These are phyloP conservation scores for Nymphalis io DNA, from an alignment of 1,140 invertebrate genomes.

Conservation along the genomic window DNA sequence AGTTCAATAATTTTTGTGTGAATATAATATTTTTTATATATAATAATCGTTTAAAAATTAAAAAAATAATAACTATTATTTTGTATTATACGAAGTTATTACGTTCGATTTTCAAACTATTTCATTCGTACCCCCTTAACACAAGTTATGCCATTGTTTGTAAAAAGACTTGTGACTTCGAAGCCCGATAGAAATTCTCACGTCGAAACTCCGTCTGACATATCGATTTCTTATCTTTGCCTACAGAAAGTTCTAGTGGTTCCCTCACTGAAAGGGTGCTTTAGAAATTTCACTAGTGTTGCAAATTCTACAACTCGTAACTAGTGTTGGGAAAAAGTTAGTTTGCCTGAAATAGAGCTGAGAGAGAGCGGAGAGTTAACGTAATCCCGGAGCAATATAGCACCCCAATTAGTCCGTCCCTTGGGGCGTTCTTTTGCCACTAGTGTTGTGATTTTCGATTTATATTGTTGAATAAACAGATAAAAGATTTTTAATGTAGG, in stretches of 20 bases:
- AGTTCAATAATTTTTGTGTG: no score
- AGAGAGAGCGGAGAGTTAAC: conserved; percentile 12
- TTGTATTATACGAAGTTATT: not conserved
- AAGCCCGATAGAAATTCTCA: conserved; percentile 22
- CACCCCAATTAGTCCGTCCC: conserved; percentile 26
- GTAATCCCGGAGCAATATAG: conserved; percentile 27
- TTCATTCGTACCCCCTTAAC: not conserved
- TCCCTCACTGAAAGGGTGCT: conserved; percentile 11
- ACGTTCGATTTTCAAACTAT: not conserved
- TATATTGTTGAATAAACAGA: not conserved
- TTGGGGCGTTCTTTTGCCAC: conserved; percentile 13
- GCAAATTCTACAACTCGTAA: conserved; percentile 12
- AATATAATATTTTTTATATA: no score
- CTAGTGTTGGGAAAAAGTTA: conserved; percentile 19
- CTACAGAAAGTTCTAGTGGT: conserved; percentile 11
- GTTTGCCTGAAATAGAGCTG: conserved; percentile 13
- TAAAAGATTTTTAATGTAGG: not conserved
- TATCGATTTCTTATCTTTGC: conserved; percentile 27
- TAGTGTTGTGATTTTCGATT: conserved; percentile 22
- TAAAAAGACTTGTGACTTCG: conserved; percentile 10
- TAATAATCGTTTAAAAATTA: no score
- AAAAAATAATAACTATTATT: conserved; percentile 2
- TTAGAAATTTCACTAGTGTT: conserved; percentile 15
- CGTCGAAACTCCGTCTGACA: conserved; percentile 10
- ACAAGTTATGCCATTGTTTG: conserved; percentile 5